Conservation (phyloP, 37 sponge, comb jelly and placozoan genomes). For the Lycopodina hypogea region DNA sequence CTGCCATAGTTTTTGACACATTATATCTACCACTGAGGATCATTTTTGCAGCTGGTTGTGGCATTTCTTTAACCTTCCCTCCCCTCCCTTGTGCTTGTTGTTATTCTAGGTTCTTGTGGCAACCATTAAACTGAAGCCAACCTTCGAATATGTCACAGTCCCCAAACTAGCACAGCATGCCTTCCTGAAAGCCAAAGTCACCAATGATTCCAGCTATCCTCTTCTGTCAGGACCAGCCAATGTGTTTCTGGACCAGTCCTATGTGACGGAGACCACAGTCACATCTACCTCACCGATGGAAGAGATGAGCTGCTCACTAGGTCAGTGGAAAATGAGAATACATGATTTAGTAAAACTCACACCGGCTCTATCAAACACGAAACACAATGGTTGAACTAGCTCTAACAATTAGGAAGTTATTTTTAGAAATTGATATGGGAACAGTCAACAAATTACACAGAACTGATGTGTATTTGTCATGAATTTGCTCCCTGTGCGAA, state of each 20-base stretch:
- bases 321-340: conserved; percentile 11
- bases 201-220: conserved; percentile 57
- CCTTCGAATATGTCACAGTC: conserved; percentile 75
- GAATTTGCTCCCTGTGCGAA: too few relatives aligned
- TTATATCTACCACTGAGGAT: too few relatives aligned
- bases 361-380: too few relatives aligned
- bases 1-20: too few relatives aligned
- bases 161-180: conserved; percentile 74
- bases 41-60: too few relatives aligned
- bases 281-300: conserved; percentile 52
- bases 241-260: conserved; percentile 70
- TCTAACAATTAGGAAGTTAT: too few relatives aligned
- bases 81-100: too few relatives aligned
- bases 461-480: too few relatives aligned
- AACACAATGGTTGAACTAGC: too few relatives aligned
- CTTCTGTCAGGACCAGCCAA: conserved; percentile 70
- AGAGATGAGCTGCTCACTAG: conserved; percentile 68
- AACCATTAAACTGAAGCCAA: conserved; percentile 60
- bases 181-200: conserved; percentile 72
- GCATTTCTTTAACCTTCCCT: too few relatives aligned
- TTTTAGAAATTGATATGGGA: too few relatives aligned
- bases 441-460: too few relatives aligned
- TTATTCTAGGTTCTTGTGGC: conserved; percentile 61
- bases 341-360: neutral
- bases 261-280: conserved; percentile 62